Percentiles rank a stretch among this genome's conserved stretches.
Conservation (phyloP, 2,113 vertebrate species). For the Pontoporia blainvillei region DNA sequence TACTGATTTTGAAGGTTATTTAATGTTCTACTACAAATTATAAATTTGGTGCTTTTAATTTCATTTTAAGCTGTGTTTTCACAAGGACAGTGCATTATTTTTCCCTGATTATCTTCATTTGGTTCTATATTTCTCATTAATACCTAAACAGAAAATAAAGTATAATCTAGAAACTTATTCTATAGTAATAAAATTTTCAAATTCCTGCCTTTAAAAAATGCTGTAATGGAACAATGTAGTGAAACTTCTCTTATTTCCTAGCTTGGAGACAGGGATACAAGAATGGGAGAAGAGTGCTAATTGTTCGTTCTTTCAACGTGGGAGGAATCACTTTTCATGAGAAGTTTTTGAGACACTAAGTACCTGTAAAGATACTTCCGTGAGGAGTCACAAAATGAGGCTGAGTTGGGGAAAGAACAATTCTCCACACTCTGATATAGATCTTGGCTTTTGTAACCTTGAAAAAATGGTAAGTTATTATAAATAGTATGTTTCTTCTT, state of each 20-base stretch:
- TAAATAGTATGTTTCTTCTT: not conserved
- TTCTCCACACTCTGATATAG: not conserved
- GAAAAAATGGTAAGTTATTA: not conserved
- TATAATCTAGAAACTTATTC: not conserved
- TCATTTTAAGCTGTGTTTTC: not conserved
- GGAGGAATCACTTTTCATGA: not conserved
- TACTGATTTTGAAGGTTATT: slow-evolving; percentile 17
- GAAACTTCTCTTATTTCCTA: not conserved
- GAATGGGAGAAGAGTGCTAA: not conserved
- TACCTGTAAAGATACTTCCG: not conserved
- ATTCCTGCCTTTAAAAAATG: not conserved
- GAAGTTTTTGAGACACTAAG: not conserved
- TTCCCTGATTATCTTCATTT: not conserved
- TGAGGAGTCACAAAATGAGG: not conserved
- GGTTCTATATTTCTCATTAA: not conserved
- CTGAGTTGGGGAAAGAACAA: not conserved
- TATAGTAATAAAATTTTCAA: not conserved
- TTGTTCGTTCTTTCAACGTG: not conserved
- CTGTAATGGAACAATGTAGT: not conserved
- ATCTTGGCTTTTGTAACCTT: not conserved
- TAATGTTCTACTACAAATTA: not conserved
- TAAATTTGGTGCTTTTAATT: not conserved
- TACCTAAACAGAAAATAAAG: not conserved
- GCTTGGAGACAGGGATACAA: not conserved
- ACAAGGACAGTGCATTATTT: not conserved